These are phyloP conservation scores for Mallotus villosus DNA, from an alignment of 2,797 vertebrate genomes.

Conservation along the genomic window DNA sequence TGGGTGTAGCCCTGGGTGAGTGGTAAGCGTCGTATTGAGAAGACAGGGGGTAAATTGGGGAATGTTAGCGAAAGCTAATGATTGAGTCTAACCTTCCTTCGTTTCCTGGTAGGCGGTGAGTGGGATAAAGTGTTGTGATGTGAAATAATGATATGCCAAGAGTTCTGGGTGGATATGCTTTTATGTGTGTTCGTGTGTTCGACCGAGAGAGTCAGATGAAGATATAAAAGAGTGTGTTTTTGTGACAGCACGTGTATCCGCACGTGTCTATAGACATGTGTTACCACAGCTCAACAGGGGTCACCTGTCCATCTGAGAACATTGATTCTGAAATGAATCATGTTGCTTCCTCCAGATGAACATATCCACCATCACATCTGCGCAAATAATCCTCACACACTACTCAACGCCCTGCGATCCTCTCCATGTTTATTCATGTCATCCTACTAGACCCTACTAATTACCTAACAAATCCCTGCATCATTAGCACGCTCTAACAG, in stretches of 20 bases:
- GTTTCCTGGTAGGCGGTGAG: background rate
- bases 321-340: background rate
- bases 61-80: background rate
- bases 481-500: conserved; percentile 52
- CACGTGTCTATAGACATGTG: background rate
- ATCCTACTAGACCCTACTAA: conserved; percentile 44
- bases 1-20: conserved; percentile 37
- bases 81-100: background rate
- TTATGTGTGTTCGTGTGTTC: background rate
- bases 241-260: too few relatives aligned
- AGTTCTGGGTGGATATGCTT: too few relatives aligned
- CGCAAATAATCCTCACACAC: conserved; percentile 37
- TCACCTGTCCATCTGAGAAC: conserved; percentile 24
- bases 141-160: background rate
- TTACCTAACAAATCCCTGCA: conserved; percentile 53
- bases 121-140: background rate
- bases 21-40: background rate
- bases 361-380: conserved; percentile 36
- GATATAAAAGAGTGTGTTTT: too few relatives aligned
- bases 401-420: conserved; percentile 48
- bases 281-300: background rate
- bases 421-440: conserved; percentile 63
- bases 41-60: background rate
- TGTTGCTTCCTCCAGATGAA: conserved; percentile 37
- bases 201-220: background rate